Base-by-base conservation (phyloP, 2,888 invertebrate genomes). In the Schizaphis graminum region DNA sequence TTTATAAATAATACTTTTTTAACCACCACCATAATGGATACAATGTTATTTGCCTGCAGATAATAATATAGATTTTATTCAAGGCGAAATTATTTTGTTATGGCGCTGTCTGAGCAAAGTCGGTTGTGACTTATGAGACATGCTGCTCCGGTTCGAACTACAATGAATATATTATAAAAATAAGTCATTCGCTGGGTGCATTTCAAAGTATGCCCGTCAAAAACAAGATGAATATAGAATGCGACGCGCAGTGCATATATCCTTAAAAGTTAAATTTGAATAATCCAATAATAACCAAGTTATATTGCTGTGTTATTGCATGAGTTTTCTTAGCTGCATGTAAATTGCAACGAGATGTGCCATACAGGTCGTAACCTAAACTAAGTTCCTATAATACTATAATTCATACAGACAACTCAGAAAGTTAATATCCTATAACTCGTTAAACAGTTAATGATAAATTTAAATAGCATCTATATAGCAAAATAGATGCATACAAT, bases 381-480 rank as follows among this genome's bases (percentile, higher is more conserved):
- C 61, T 28, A 61, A 61, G 10, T 61, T 61, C 28, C n/a, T n/a
- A n/a, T n/a, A n/a, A 67, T 21, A n/a, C 67, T 67, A 67, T 13
- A 44, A 44, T n/a, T n/a, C 67, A 67, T 13, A 13, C 67, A 1
- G 7, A 13, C 21, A 28, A 67, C n/a, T 28, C n/a, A n/a, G 21
- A 49, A 49, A n/a, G 49, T 87, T n/a, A 49, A 7, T 10, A 49
- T 47, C 67, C 16, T n/a, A 44, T 44, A 16, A 87, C 49, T 87
- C 49, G 3, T 87, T 87, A 49, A 8, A 28, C 47, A n/a, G n/a
- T 4, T n/a, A n/a, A 87, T 87, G 49, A 87, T 49, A 7, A 49
- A 87, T 87, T 87, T 49, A 87, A 87, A 87, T n/a, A 13, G 8
- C 87, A 87, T 49, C 11, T 49, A 53, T 41, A 86, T 86, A 86